Evolutionary conservation across 2,888 invertebrate species (phyloP).

Genomic region (Polymixis lichenea): DNA sequence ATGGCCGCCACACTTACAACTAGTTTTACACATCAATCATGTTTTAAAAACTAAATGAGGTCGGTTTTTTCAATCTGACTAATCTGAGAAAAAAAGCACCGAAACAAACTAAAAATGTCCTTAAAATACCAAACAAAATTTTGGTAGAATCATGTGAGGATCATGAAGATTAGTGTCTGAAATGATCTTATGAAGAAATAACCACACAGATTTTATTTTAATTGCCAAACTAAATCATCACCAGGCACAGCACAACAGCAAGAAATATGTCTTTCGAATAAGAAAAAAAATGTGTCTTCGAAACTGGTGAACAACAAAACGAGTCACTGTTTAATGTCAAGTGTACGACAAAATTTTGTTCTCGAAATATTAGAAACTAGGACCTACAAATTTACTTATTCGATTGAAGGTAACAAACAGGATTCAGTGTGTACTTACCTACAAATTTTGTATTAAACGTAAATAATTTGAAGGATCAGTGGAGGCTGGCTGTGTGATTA

Average conservation of each 20-base stretch:
- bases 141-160: no score
- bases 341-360: background rate
- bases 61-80: background rate
- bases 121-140: background rate
- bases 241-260: background rate
- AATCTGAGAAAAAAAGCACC: background rate
- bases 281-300: background rate
- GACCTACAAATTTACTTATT: background rate
- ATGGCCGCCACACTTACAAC: no score
- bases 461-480: constrained; percentile 85
- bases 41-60: background rate
- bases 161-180: background rate
- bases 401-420: background rate
- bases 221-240: background rate
- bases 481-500: constrained; percentile 81
- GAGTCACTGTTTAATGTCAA: background rate
- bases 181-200: background rate
- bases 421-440: constrained; percentile 13
- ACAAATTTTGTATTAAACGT: constrained; percentile 73
- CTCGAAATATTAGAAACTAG: background rate
- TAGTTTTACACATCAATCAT: background rate
- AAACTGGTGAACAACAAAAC: background rate
- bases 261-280: background rate
- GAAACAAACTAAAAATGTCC: background rate
- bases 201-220: background rate